Base-by-base conservation (phyloP, 2,113 vertebrate species). In the Paralichthys olivaceus region DNA sequence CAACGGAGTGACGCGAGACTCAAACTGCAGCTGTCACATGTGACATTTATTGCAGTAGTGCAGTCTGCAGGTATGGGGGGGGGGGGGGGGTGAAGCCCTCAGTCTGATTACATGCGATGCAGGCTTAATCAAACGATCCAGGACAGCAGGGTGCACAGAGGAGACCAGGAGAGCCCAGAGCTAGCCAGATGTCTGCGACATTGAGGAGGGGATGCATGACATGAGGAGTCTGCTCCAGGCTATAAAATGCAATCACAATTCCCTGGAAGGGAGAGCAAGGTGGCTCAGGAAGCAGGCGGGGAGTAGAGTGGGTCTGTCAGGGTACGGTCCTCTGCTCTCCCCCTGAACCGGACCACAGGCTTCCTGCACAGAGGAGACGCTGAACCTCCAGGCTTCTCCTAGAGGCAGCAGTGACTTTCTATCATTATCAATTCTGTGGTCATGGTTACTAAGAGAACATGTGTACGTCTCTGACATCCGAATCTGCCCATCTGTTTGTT, bases 91-190 rank as follows among this genome's bases (percentile, higher is more conserved):
- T 8, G 60, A 34, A 34, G 57, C 73, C 34, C 34, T 37, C 60
- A 65, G 64, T 67, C 51, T 83, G 80, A 83, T 87, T 80, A 60
- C 17, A 54, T 76, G 57, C 19, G 13, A 61, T 66, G 40, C 78
- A 78, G 79, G 71, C 66, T 89, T 89, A 89, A 93, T 92, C 83
- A 91, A 87, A 90, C 57, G 45, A 85, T 80, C 34, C 28, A 25
- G 67, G 83, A 53, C 86, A 79, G 80, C 79, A 37, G 88, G 84
- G 78, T 58, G 65, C 76, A 4, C 66, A 62, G 79, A 68, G 80
- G 51, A 69, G 82, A 79, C 65, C 43, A 75, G 82, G 74, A 77
- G 81, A 86, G 86, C 80, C 86, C 77, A 79, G 83, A 90, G 87
- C 83, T 17, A 81, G 79, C 63, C 88, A 90, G 86, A 85, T 86